Base-by-base conservation (phyloP, 2,797 vertebrate species). In the Synanceia verrucosa region DNA sequence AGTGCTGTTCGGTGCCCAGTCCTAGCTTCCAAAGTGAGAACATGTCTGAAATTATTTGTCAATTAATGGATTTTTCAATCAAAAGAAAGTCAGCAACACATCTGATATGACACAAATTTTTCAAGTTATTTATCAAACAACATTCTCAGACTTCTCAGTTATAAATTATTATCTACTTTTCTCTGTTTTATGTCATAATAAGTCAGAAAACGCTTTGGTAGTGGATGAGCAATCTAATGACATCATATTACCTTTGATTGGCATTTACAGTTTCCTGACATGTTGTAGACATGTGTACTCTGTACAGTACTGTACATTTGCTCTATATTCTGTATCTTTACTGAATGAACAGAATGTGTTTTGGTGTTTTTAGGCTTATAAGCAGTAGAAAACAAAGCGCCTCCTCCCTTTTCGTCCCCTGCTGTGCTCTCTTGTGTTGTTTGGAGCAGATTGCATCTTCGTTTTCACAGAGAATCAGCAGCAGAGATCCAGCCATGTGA, bases 401-500 rank as follows among this genome's bases (percentile, higher is more conserved):
- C 36, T 16, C 34, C 11, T 64, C 3, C 33, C n/a, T 36, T 33
- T 3, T 41, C 11, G 13, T 43, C 47, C 51, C 33, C 41, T 36
- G 3, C 58, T 60, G 3, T 37, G 37, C 46, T 70, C 65, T 70
- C 14, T 13, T 2, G 3, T 60, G 10, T 60, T 65, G 4, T 73
- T 48, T 24, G 28, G 55, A 73, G 53, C 28, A 66, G 66, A 24
- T 47, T 55, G 23, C 14, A 16, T 82, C 67, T 73, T 57, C 23
- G 28, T 73, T 80, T 51, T 82, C 41, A 66, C 23, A 61, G 36
- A 64, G 48, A 56, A 37, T 66, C 39, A 34, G 31, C 51, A 51
- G 67, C 68, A 61, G 36, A 61, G 56, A 23, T 62, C 64, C 28
- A 43, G 47, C 44, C 19, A 68, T 70, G 71, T 74, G 62, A 73